Conservation (phyloP, 2,797 vertebrate species). For the Spondyliosoma cantharus region DNA sequence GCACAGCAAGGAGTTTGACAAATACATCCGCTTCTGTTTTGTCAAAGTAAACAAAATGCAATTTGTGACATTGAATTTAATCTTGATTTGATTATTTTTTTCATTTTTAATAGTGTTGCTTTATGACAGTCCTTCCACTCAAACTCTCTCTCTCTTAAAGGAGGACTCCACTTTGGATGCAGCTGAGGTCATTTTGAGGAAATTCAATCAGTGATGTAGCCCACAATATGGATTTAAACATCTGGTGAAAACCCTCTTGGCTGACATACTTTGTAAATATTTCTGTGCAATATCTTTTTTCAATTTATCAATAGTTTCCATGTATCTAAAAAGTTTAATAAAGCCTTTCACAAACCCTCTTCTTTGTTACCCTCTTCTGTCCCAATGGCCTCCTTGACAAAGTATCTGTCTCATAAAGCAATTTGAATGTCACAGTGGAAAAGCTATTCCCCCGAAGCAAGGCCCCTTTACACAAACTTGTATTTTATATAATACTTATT, state of each 20-base stretch:
- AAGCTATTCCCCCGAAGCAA: too few relatives aligned
- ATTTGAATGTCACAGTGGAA: too few relatives aligned
- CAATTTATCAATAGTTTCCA: background rate
- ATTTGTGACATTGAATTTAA: too few relatives aligned
- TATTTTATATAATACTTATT: too few relatives aligned
- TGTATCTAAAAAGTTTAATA: background rate
- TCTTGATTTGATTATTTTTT: background rate
- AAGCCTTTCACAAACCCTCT: background rate
- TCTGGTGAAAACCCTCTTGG: background rate
- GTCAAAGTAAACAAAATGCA: conserved; percentile 87
- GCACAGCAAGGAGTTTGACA: conserved; percentile 87
- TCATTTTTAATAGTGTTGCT: background rate
- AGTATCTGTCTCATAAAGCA: too few relatives aligned
- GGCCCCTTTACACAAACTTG: too few relatives aligned
- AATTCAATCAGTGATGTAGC: conserved; percentile 80
- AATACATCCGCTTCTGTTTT: conserved; percentile 94
- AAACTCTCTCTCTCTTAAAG: conserved; percentile 72
- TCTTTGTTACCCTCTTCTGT: background rate
- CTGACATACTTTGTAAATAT: background rate
- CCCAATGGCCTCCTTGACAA: background rate
- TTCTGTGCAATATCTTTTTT: conserved; percentile 3
- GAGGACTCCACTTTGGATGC: conserved; percentile 90
- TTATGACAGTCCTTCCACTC: background rate
- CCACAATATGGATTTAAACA: background rate
- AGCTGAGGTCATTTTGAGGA: conserved; percentile 87